These are phyloP conservation scores for Seriola aureovittata DNA, from an alignment of 2,113 vertebrate species.

Conservation along the genomic window DNA sequence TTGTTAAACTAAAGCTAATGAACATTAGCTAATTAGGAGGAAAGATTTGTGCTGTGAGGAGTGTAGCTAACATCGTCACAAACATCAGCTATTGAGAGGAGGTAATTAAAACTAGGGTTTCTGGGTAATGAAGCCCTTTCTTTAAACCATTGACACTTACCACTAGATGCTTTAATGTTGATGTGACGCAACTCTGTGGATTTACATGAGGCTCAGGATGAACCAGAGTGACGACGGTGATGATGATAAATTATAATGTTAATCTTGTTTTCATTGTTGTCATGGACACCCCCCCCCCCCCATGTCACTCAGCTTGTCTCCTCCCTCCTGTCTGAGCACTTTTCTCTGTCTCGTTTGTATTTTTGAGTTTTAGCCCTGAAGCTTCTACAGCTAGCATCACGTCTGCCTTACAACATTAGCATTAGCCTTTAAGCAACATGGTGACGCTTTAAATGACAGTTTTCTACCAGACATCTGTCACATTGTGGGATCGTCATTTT, in stretches of 20 bases:
- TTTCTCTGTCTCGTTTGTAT: slow-evolving; percentile 14
- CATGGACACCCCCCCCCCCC: no score
- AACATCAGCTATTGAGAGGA: not conserved
- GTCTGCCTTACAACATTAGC: not conserved
- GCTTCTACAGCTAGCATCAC: not conserved
- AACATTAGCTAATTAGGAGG: no score
- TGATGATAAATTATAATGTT: not conserved
- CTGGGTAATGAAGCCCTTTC: slow-evolving; percentile 21
- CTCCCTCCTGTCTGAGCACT: slow-evolving; percentile 35
- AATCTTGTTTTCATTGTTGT: not conserved
- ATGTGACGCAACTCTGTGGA: not conserved
- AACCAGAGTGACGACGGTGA: not conserved
- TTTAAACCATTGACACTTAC: no score
- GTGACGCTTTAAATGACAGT: not conserved
- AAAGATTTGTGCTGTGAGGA: no score
- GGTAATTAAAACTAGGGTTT: not conserved
- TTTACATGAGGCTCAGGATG: not conserved
- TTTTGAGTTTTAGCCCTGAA: not conserved
- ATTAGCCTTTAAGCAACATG: not conserved
- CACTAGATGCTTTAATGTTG: not conserved
- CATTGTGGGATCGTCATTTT: not conserved
- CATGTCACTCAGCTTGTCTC: no score
- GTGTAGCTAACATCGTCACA: not conserved
- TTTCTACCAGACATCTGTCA: not conserved
- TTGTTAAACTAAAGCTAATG: no score